Conservation (phyloP, 2,888 invertebrate species). For the Pteria penguin region DNA sequence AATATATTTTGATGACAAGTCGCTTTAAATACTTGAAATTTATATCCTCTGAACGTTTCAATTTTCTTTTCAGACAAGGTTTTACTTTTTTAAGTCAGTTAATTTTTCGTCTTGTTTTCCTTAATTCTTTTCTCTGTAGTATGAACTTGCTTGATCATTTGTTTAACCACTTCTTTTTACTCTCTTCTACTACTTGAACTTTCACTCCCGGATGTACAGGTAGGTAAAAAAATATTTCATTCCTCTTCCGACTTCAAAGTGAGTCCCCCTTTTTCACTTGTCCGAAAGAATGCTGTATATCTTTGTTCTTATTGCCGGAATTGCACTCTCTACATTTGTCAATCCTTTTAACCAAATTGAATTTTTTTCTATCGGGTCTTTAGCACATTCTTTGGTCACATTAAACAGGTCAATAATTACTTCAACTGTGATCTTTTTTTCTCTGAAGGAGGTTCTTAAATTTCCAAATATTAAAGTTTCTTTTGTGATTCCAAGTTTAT, state of each 20-base stretch:
- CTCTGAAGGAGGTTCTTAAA: background rate
- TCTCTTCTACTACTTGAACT: background rate
- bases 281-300: background rate
- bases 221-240: background rate
- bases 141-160: background rate
- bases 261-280: background rate
- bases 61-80: constrained; percentile 2
- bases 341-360: background rate
- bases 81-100: constrained; percentile 8
- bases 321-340: background rate
- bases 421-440: background rate
- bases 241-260: background rate
- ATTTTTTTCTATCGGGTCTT: background rate
- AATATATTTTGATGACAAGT: background rate
- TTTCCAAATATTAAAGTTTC: background rate
- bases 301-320: background rate
- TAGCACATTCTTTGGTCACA: background rate
- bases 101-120: background rate
- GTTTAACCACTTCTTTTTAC: background rate
- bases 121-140: background rate
- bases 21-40: background rate
- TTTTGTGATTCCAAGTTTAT: background rate
- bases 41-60: too few relatives aligned
- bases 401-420: background rate
- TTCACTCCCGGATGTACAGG: background rate